Percentiles rank a stretch among this genome's conserved stretches.
Conservation (phyloP, 2,797 vertebrate genomes). For the Lindbergichthys nudifrons region DNA sequence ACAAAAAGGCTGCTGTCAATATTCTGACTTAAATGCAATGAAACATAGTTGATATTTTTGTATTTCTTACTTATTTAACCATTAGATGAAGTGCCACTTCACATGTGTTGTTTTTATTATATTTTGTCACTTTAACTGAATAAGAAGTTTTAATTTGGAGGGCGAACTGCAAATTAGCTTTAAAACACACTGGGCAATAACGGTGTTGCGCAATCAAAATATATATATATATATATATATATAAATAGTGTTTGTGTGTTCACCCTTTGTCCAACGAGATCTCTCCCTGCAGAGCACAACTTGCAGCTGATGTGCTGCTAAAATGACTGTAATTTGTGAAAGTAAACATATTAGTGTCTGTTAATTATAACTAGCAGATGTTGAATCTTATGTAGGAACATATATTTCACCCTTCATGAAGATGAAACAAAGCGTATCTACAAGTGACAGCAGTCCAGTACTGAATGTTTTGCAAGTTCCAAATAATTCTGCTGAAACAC, state of each 20-base stretch:
- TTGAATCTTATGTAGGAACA: background rate
- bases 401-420: background rate
- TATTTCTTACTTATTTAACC: background rate
- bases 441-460: background rate
- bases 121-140: background rate
- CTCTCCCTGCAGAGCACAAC: background rate
- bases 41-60: background rate
- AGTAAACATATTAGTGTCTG: background rate
- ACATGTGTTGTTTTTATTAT: background rate
- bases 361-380: constrained; percentile 4
- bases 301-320: background rate
- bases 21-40: background rate
- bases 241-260: background rate
- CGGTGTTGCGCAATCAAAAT: background rate
- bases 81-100: background rate
- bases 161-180: background rate
- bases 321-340: background rate
- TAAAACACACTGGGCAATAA: background rate
- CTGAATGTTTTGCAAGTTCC: background rate
- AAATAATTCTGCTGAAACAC: background rate
- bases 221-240: too few species aligned
- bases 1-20: background rate
- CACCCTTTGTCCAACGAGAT: background rate
- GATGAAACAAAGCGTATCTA: background rate
- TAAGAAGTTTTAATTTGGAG: background rate